phyloP scores from a whole-genome alignment of 2,113 vertebrate species.

The Isichthys henryi region DNA sequence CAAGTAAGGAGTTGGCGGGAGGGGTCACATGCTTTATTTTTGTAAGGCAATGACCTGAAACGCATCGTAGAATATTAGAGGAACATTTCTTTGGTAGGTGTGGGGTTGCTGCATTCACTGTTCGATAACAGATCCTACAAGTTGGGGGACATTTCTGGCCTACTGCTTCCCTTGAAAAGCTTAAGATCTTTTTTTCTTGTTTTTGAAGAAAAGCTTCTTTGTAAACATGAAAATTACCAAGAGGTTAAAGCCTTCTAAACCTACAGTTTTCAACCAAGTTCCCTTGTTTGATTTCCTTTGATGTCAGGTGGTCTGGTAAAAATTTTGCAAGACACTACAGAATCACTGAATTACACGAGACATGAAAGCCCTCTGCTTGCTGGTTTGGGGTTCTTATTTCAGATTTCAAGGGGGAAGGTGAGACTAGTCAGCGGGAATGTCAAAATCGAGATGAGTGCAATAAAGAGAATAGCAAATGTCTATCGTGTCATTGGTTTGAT shows the following conservation, averaged over 20 bases:
- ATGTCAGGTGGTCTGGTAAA: not conserved
- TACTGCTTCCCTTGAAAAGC: not conserved
- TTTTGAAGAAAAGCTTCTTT: not conserved
- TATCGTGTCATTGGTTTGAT: not conserved
- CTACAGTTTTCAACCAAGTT: not conserved
- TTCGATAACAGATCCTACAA: not conserved
- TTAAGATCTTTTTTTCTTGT: not conserved
- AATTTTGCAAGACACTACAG: not conserved
- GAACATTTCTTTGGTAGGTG: not conserved
- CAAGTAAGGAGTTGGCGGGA: constrained; percentile 71
- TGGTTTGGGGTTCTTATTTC: not conserved
- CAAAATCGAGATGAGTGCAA: not conserved
- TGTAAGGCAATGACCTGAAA: not conserved
- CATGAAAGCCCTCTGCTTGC: not conserved
- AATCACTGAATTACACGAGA: not conserved
- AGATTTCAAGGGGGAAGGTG: not conserved
- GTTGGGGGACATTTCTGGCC: not conserved
- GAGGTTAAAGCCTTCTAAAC: not conserved
- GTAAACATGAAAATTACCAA: not conserved
- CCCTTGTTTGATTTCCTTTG: not conserved
- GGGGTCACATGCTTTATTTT: not conserved
- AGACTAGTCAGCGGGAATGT: not conserved
- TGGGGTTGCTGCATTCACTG: not conserved
- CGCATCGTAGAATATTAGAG: not conserved
- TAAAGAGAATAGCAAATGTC: not conserved